Evolutionary conservation across 2,888 invertebrate species (phyloP).

Genomic region (Frankliniella intonsa): DNA sequence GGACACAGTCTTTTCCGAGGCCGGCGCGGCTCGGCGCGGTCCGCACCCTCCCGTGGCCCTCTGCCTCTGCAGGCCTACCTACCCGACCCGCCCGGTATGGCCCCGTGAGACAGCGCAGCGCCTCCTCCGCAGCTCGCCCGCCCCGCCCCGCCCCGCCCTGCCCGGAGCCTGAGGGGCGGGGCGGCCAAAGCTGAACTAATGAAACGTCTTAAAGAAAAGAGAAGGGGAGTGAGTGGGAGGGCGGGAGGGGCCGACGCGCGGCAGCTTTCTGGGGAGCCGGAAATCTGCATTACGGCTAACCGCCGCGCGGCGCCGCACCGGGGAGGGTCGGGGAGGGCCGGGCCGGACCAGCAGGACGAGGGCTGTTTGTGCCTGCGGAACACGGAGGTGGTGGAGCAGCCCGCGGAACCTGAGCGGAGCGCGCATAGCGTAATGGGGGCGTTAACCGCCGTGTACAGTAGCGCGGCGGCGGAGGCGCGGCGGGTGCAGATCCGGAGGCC

Average conservation of each 20-base stretch:
- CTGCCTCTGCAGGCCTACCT: no score
- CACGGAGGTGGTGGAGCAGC: no score
- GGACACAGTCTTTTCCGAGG: neutral
- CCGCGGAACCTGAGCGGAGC: no score
- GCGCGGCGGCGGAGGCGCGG: no score
- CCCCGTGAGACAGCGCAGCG: neutral
- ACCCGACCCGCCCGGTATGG: neutral
- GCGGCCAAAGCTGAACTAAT: neutral
- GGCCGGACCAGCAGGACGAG: neutral
- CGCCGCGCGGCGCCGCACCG: neutral
- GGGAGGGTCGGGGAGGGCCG: neutral
- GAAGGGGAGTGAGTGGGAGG: neutral
- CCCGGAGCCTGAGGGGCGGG: neutral
- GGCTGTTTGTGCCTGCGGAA: neutral
- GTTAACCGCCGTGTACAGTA: no score
- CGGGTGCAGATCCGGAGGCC: no score
- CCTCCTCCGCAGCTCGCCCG: no score
- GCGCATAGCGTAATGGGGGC: no score
- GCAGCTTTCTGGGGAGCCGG: no score
- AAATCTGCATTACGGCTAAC: neutral
- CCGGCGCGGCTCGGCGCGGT: neutral
- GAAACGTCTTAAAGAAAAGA: neutral
- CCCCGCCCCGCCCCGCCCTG: no score
- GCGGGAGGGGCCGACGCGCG: no score
- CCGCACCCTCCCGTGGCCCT: neutral